phyloP scores from a whole-genome alignment of 2,113 vertebrate species.

The Heterotis niloticus region DNA sequence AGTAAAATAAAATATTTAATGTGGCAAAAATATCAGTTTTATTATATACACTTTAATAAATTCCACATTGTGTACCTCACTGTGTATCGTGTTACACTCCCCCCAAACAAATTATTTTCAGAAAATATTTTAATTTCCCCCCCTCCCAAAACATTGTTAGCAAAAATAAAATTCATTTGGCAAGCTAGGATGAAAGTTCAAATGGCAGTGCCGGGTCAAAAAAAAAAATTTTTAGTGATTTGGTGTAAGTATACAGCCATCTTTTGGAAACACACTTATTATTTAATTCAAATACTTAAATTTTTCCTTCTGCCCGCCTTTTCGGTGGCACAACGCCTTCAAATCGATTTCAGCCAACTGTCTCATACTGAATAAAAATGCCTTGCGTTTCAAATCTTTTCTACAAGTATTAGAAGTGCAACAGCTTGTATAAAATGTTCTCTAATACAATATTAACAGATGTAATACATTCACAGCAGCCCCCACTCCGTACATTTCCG shows the following conservation, averaged over 20 bases:
- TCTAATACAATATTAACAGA: constrained; percentile 53
- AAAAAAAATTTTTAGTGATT: constrained; percentile 65
- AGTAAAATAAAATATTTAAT: constrained; percentile 30
- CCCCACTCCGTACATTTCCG: constrained; percentile 32
- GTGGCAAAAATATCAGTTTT: constrained; percentile 60
- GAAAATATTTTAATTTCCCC: constrained; percentile 72
- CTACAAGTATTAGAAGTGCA: constrained; percentile 42
- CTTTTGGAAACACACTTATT: constrained; percentile 43
- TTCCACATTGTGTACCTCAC: constrained; percentile 54
- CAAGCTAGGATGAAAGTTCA: constrained; percentile 68
- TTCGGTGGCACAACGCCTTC: background rate
- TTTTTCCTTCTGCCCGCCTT: constrained; percentile 20
- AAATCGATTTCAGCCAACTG: constrained; percentile 13
- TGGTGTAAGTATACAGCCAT: constrained; percentile 13
- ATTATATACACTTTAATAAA: constrained; percentile 84
- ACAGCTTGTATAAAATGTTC: constrained; percentile 63
- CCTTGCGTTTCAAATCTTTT: constrained; percentile 53
- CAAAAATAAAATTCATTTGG: constrained; percentile 92
- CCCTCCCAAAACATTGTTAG: constrained; percentile 63
- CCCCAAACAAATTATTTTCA: constrained; percentile 47
- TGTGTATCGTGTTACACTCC: constrained; percentile 21
- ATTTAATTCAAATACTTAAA: constrained; percentile 38
- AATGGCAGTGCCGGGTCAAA: constrained; percentile 31
- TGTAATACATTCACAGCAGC: constrained; percentile 47
- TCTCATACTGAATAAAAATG: constrained; percentile 40